Evolutionary conservation across 2,888 invertebrate species (phyloP).

Genomic region (Melanotus villosus): DNA sequence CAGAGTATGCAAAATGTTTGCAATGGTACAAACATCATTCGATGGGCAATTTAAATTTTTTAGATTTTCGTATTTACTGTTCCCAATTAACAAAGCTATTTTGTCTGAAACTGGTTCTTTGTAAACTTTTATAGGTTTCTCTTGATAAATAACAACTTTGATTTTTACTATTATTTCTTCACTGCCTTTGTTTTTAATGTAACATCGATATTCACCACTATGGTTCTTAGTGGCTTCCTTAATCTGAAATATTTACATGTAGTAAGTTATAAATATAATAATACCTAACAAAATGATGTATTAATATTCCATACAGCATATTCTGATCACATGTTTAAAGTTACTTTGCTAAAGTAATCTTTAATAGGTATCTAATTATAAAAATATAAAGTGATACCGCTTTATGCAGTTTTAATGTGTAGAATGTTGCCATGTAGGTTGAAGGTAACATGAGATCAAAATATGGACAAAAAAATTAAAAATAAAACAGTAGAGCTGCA

Average conservation of each 20-base stretch:
- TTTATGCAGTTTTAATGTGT: too few relatives aligned
- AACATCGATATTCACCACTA: slow-evolving; percentile 52
- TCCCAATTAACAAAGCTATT: slow-evolving; percentile 59
- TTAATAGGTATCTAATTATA: too few relatives aligned
- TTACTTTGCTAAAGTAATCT: too few relatives aligned
- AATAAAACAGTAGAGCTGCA: too few relatives aligned
- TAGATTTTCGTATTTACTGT: slow-evolving; percentile 53
- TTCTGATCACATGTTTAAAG: too few relatives aligned
- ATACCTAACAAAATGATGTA: too few relatives aligned
- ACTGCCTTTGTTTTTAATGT: slow-evolving; percentile 44
- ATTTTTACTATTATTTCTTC: slow-evolving; percentile 38
- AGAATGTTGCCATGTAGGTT: too few relatives aligned
- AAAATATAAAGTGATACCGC: too few relatives aligned
- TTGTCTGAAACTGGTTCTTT: slow-evolving; percentile 50
- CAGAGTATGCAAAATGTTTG: slow-evolving; percentile 50
- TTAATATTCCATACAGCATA: too few relatives aligned
- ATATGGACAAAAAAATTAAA: too few relatives aligned
- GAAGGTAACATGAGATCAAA: too few relatives aligned
- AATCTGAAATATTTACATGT: slow-evolving; percentile 43
- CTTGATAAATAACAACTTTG: slow-evolving; percentile 40
- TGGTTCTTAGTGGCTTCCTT: slow-evolving; percentile 21
- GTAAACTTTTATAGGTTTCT: slow-evolving; percentile 18
- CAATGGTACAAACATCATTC: slow-evolving; percentile 56
- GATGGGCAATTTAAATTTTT: slow-evolving; percentile 51
- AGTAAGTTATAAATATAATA: too few relatives aligned